A percentile compares a stretch with the other conserved stretches of the same genome.
Evolutionary conservation across 2,797 vertebrate genomes (phyloP).

Genomic region (Poecilia wingei): DNA sequence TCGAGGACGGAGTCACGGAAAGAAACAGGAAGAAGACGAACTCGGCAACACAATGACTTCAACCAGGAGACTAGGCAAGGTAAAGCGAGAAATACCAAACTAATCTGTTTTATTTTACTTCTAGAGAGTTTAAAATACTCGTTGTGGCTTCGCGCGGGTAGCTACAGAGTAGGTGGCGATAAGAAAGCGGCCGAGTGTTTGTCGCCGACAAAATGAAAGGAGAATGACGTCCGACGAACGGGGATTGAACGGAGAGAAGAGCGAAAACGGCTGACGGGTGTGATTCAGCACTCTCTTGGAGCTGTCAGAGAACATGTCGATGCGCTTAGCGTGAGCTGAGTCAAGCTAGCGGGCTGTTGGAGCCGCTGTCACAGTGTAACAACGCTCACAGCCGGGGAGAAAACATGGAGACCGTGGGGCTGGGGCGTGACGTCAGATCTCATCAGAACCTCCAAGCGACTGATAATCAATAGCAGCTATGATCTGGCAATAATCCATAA

Average conservation of each 20-base stretch:
- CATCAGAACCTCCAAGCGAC: not conserved
- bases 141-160: rapidly evolving
- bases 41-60: conserved; percentile 58
- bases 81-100: not conserved
- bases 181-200: conserved; percentile 3
- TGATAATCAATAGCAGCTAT: not conserved
- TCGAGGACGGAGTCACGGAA: conserved; percentile 16
- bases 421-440: conserved; percentile 52
- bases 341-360: not conserved
- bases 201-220: conserved; percentile 43
- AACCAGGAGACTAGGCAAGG: conserved; percentile 62
- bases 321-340: not conserved
- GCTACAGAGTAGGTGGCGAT: rapidly evolving
- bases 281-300: conserved; percentile 26
- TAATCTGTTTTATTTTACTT: not conserved
- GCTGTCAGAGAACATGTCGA: not conserved
- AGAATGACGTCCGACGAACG: conserved; percentile 36
- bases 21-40: conserved; percentile 63
- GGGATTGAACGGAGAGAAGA: conserved; percentile 16
- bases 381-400: conserved; percentile 15
- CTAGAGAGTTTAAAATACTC: not conserved
- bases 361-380: conserved; percentile 36
- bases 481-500: not conserved
- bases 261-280: not conserved
- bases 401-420: conserved; percentile 60